These are phyloP conservation scores for Syngnathus floridae DNA, from an alignment of 2,113 vertebrate species.

Conservation along the genomic window DNA sequence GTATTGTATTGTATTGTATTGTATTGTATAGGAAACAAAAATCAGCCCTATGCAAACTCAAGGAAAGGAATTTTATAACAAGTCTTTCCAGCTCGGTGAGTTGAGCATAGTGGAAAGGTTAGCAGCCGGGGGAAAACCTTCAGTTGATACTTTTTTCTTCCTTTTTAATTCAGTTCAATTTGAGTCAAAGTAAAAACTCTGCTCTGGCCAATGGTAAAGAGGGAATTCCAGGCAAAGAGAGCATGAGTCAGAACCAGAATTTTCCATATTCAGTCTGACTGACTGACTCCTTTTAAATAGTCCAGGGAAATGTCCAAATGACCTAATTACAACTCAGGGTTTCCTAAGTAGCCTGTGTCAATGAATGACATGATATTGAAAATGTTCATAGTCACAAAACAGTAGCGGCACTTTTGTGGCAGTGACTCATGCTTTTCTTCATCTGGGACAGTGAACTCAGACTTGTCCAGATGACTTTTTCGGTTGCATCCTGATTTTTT, in stretches of 20 bases:
- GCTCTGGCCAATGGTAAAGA: constrained; percentile 57
- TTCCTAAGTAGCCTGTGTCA: constrained; percentile 62
- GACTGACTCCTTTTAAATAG: constrained; percentile 66
- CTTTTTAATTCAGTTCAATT: constrained; percentile 45
- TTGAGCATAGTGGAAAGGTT: constrained; percentile 36
- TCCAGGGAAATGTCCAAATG: constrained; percentile 69
- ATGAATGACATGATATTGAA: constrained; percentile 56
- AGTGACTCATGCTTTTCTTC: constrained; percentile 31
- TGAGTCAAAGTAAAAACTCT: constrained; percentile 50
- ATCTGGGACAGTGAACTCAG: constrained; percentile 31
- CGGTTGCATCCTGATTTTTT: constrained; percentile 36
- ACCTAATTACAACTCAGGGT: constrained; percentile 70
- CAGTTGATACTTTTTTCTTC: constrained; percentile 50
- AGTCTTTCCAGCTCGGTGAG: neutral
- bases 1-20: no score
- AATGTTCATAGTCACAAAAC: constrained; percentile 52
- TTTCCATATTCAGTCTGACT: constrained; percentile 64
- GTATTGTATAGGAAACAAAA: constrained; percentile 38
- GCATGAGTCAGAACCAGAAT: constrained; percentile 66
- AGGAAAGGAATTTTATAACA: neutral
- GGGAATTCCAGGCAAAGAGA: constrained; percentile 68
- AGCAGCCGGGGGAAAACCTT: constrained; percentile 34
- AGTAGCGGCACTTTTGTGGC: constrained; percentile 27
- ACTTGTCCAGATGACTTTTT: constrained; percentile 32
- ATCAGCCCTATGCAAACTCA: constrained; percentile 18